Percentiles rank a stretch among this genome's conserved stretches.
These are phyloP conservation scores for Stenotaenia linearis DNA, from an alignment of 2,888 invertebrate genomes.

Conservation along the genomic window DNA sequence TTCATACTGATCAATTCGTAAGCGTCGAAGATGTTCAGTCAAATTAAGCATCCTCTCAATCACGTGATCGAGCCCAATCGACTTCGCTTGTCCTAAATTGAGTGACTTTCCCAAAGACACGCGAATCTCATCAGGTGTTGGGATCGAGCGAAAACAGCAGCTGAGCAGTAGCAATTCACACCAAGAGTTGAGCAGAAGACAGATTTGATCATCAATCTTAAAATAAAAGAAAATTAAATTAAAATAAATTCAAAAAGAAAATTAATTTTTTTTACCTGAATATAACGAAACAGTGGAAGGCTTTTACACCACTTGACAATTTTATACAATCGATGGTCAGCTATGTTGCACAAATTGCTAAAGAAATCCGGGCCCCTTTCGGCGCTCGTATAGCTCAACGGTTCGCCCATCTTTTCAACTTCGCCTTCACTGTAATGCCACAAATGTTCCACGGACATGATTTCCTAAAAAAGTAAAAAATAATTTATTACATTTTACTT, in stretches of 20 bases:
- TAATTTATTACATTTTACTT: not conserved
- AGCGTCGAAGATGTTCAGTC: conserved; percentile 80
- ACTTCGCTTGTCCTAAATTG: conserved; percentile 60
- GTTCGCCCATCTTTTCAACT: conserved; percentile 42
- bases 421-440: conserved; percentile 80
- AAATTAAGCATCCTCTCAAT: conserved; percentile 92
- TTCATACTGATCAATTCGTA: conserved; percentile 90
- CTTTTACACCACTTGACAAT: conserved; percentile 99
- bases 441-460: conserved; percentile 91
- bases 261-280: conserved; percentile 61
- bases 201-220: conserved; percentile 96
- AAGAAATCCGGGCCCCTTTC: conserved; percentile 56
- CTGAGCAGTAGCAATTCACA: conserved; percentile 86
- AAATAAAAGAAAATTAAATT: conserved; percentile 35
- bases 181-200: conserved; percentile 95
- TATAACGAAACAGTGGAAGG: conserved; percentile 90
- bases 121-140: conserved; percentile 76
- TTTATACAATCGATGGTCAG: conserved; percentile 91
- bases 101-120: conserved; percentile 55
- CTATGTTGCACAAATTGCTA: conserved; percentile 85
- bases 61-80: conserved; percentile 62
- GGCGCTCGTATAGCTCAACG: conserved; percentile 27
- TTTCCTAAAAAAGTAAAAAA: conserved; percentile 59
- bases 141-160: conserved; percentile 89
- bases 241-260: not conserved